Percentiles rank a stretch among this genome's conserved stretches.
Evolutionary conservation across 2,797 vertebrate genomes (phyloP).

Genomic region (Myiotriccus ornatus): DNA sequence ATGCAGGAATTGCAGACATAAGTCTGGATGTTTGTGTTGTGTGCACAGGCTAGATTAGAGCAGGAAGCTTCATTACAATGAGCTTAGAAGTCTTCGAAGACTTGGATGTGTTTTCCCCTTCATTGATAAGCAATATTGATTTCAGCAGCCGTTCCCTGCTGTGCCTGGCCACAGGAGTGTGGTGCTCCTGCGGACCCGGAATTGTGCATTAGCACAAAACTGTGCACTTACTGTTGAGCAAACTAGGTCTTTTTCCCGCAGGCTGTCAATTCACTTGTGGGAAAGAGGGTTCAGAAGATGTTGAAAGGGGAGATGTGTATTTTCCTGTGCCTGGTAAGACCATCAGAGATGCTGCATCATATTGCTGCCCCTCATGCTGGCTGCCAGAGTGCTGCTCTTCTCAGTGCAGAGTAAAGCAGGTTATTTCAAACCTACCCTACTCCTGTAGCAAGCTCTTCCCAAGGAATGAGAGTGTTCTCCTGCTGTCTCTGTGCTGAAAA

Average conservation of each 20-base stretch:
- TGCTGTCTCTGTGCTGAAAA: background rate
- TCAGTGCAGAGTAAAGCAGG: background rate
- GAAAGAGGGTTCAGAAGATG: background rate
- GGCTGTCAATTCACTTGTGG: background rate
- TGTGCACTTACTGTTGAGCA: background rate
- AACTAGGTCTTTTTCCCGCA: background rate
- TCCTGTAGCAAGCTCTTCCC: background rate
- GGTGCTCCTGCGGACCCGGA: background rate
- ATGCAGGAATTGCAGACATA: constrained; percentile 14
- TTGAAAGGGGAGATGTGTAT: background rate
- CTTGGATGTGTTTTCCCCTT: constrained; percentile 8
- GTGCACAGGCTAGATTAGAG: constrained; percentile 37
- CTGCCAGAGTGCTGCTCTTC: background rate
- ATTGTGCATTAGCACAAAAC: background rate
- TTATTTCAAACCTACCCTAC: background rate
- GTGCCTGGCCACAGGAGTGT: background rate
- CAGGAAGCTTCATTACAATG: constrained; percentile 33
- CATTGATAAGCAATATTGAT: constrained; percentile 58
- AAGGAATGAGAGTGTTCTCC: background rate
- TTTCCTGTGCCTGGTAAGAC: background rate
- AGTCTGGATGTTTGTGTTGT: background rate
- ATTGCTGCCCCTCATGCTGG: background rate
- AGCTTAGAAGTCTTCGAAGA: constrained; percentile 40
- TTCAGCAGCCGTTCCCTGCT: background rate
- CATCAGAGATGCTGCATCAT: background rate